Conservation (phyloP, 2,888 invertebrate genomes). For the Callinectes sapidus region DNA sequence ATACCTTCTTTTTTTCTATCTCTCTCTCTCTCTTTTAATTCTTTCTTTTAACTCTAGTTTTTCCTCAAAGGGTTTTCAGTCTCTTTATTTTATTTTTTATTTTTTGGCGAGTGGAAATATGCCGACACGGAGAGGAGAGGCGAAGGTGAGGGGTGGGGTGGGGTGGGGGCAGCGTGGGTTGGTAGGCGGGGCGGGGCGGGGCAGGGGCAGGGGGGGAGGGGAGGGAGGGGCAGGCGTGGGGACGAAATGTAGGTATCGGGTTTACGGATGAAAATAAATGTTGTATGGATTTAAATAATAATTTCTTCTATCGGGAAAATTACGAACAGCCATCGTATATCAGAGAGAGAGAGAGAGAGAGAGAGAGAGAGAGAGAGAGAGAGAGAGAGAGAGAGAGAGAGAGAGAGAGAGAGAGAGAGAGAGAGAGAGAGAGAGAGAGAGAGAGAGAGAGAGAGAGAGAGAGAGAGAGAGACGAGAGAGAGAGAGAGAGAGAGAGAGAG, state of each 20-base stretch:
- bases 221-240: neutral
- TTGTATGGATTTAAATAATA: too few species aligned
- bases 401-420: neutral
- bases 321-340: too few species aligned
- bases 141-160: neutral
- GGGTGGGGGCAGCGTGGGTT: too few species aligned
- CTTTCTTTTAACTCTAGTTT: too few species aligned
- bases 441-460: neutral
- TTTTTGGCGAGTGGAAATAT: neutral
- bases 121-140: neutral
- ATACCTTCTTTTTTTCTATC: neutral
- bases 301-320: too few species aligned
- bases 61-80: neutral
- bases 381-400: neutral
- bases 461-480: neutral
- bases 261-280: neutral
- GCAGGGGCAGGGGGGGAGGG: neutral
- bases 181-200: neutral
- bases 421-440: neutral
- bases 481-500: neutral
- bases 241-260: neutral
- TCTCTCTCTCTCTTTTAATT: too few species aligned
- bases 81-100: neutral
- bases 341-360: neutral
- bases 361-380: neutral